phyloP scores from a whole-genome alignment of 2,113 vertebrate species.

The Hoplias malabaricus region DNA sequence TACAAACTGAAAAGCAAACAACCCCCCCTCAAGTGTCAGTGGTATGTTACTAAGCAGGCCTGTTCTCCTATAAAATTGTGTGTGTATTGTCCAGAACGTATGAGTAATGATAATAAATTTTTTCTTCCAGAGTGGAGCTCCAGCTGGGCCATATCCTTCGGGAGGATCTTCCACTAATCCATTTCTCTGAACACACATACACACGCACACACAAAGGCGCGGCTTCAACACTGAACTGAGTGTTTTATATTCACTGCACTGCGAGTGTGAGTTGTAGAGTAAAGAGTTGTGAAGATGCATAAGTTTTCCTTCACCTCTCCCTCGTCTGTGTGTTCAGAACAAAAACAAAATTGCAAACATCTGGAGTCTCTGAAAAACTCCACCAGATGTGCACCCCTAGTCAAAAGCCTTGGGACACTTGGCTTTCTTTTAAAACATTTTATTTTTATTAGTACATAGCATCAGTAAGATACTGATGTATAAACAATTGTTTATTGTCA shows the following conservation, averaged over 20 bases:
- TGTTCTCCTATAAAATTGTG: too few relatives aligned
- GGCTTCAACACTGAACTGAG: slow-evolving; percentile 22
- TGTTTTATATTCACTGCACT: slow-evolving; percentile 40
- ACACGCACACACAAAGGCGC: slow-evolving; percentile 7
- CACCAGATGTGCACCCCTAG: neutral
- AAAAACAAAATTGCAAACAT: neutral
- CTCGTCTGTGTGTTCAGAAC: slow-evolving; percentile 21
- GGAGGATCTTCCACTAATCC: slow-evolving; percentile 94
- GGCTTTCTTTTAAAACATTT: neutral
- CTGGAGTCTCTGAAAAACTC: slow-evolving; percentile 5
- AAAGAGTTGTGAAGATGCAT: slow-evolving; percentile 19
- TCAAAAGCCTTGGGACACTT: neutral
- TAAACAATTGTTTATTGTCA: too few relatives aligned
- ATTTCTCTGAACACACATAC: slow-evolving; percentile 80
- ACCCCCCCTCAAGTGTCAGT: too few relatives aligned
- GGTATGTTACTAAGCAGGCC: too few relatives aligned
- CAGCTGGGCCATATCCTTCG: slow-evolving; percentile 85
- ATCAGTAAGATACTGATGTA: too few relatives aligned
- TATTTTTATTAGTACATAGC: too few relatives aligned
- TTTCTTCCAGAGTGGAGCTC: slow-evolving; percentile 83
- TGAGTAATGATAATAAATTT: neutral
- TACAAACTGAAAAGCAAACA: too few relatives aligned
- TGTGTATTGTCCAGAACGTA: neutral
- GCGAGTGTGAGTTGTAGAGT: slow-evolving; percentile 29
- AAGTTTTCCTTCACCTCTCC: neutral